Evolutionary conservation across 2,797 vertebrate genomes (phyloP).

Genomic region (Sebastiscus tertius): DNA sequence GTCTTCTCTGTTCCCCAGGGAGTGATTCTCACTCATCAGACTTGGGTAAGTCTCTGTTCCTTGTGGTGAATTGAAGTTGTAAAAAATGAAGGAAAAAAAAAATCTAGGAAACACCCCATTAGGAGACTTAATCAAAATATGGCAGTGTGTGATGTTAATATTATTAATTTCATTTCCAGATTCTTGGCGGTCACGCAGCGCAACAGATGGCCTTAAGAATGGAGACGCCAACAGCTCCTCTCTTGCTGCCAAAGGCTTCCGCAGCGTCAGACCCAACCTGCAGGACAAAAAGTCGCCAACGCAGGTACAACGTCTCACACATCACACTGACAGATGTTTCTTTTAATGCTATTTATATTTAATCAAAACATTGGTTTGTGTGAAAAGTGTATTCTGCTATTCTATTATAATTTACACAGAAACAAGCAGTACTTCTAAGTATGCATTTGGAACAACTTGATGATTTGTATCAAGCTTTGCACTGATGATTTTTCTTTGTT

Average conservation of each 20-base stretch:
- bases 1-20: constrained; percentile 80
- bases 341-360: neutral
- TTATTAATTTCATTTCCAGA: constrained; percentile 70
- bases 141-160: neutral
- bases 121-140: neutral
- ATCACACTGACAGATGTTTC: constrained; percentile 2
- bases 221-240: constrained; percentile 91
- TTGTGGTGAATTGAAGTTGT: neutral
- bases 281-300: constrained; percentile 93
- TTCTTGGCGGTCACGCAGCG: constrained; percentile 90
- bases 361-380: neutral
- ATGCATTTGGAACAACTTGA: neutral
- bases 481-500: constrained; percentile 40
- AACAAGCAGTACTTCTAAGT: neutral
- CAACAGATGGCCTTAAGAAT: constrained; percentile 89
- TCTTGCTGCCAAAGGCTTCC: constrained; percentile 96
- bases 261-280: constrained; percentile 94
- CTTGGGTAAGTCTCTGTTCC: constrained; percentile 85
- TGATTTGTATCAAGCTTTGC: constrained; percentile 24
- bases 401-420: neutral
- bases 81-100: neutral
- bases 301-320: constrained; percentile 83
- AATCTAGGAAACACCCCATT: neutral
- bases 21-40: constrained; percentile 93
- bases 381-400: neutral